Conservation (phyloP, 2,888 invertebrate genomes). For the Drymonia ruficornis region DNA sequence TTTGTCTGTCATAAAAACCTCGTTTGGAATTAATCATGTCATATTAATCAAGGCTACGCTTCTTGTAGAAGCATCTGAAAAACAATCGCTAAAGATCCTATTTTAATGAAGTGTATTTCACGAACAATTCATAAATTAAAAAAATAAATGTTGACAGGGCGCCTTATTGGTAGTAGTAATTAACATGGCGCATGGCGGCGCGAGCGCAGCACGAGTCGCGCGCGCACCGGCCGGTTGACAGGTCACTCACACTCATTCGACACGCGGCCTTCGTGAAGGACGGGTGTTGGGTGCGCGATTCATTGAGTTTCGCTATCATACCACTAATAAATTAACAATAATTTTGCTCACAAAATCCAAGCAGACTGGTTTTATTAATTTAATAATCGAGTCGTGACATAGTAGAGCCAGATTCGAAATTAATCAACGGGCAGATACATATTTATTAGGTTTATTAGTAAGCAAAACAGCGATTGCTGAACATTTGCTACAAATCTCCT, state of each 20-base stretch:
- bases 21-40: conserved; percentile 70
- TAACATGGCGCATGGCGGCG: conserved; percentile 68
- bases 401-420: too few relatives aligned
- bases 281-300: conserved; percentile 54
- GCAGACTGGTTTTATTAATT: background rate
- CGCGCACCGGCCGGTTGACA: conserved; percentile 48
- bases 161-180: conserved; percentile 80
- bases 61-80: conserved; percentile 47
- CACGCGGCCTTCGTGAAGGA: conserved; percentile 75
- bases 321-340: background rate
- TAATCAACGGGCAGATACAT: too few relatives aligned
- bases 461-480: too few relatives aligned
- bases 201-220: conserved; percentile 52
- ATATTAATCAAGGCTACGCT: conserved; percentile 67
- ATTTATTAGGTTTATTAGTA: too few relatives aligned
- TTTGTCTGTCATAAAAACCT: conserved; percentile 66
- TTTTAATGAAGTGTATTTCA: conserved; percentile 65
- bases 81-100: conserved; percentile 54
- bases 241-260: conserved; percentile 71
- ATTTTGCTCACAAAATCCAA: background rate
- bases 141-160: conserved; percentile 73
- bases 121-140: conserved; percentile 67
- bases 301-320: conserved; percentile 41
- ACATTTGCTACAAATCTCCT: too few relatives aligned
- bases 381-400: background rate